phyloP scores from a whole-genome alignment of 2,797 vertebrate species.

The Neostethus bicornis region DNA sequence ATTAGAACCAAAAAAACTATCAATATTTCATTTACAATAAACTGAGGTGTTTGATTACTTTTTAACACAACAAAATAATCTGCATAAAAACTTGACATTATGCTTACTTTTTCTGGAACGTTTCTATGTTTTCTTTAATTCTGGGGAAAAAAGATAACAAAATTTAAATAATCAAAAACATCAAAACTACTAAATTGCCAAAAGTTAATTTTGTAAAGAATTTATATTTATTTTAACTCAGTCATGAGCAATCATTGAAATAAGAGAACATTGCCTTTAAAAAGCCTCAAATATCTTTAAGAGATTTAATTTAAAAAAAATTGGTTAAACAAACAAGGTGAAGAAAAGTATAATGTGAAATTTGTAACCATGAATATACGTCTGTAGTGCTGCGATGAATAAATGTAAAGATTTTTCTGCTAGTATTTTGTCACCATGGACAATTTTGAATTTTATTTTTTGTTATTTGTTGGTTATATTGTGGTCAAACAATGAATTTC shows the following conservation, averaged over 20 bases:
- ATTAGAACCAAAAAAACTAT: no score
- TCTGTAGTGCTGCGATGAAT: no score
- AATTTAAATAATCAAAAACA: not conserved
- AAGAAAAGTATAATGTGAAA: no score
- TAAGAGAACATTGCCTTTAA: not conserved
- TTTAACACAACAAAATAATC: not conserved
- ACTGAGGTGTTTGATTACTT: not conserved
- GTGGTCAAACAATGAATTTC: no score
- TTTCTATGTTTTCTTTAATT: slow-evolving; percentile 79
- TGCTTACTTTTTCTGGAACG: slow-evolving; percentile 76
- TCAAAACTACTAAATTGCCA: not conserved
- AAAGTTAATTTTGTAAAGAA: not conserved
- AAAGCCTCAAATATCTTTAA: no score
- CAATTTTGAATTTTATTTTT: no score
- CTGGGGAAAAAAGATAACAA: slow-evolving; percentile 58
- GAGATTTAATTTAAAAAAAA: no score
- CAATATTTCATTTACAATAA: not conserved
- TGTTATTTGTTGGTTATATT: no score
- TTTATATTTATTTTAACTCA: not conserved
- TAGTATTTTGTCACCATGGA: no score
- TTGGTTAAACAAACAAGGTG: no score
- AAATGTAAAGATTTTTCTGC: no score
- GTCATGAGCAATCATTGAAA: not conserved
- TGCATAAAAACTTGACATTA: not conserved
- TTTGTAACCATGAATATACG: no score